Percentiles rank a stretch among this genome's conserved stretches.
Conservation (phyloP, 2,888 invertebrate genomes). For the Agrochola circellaris region DNA sequence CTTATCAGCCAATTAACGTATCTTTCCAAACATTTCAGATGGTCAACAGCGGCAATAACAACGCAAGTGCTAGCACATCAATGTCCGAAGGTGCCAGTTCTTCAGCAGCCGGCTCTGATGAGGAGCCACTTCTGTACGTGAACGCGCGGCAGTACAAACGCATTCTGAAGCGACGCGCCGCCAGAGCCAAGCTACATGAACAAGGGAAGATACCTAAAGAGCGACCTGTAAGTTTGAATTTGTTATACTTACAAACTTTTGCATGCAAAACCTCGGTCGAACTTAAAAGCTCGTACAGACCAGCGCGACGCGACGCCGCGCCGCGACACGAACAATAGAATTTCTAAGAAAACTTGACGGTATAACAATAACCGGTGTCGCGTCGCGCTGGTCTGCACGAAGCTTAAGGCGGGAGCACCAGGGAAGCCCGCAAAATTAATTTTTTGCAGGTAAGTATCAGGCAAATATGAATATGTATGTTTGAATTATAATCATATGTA, state of each 20-base stretch:
- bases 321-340: no score
- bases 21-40: constrained; percentile 73
- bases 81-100: constrained; percentile 79
- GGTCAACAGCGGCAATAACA: constrained; percentile 80
- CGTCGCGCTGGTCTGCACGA: no score
- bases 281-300: no score
- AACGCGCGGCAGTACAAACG: constrained; percentile 99
- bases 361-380: no score
- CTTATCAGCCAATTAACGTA: background rate
- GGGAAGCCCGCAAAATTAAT: background rate
- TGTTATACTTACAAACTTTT: no score
- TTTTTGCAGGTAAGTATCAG: background rate
- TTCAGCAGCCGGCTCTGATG: constrained; percentile 92
- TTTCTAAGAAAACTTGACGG: no score
- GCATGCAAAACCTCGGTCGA: no score
- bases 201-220: constrained; percentile 99
- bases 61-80: constrained; percentile 75
- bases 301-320: no score
- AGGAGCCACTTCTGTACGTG: constrained; percentile 99
- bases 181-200: constrained; percentile 98
- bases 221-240: constrained; percentile 92
- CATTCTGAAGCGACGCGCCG: constrained; percentile 98
- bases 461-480: background rate
- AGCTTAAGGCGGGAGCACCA: background rate
- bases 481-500: no score